These are phyloP conservation scores for Willowsia nigromaculata DNA, from an alignment of 2,888 invertebrate genomes.

Conservation along the genomic window DNA sequence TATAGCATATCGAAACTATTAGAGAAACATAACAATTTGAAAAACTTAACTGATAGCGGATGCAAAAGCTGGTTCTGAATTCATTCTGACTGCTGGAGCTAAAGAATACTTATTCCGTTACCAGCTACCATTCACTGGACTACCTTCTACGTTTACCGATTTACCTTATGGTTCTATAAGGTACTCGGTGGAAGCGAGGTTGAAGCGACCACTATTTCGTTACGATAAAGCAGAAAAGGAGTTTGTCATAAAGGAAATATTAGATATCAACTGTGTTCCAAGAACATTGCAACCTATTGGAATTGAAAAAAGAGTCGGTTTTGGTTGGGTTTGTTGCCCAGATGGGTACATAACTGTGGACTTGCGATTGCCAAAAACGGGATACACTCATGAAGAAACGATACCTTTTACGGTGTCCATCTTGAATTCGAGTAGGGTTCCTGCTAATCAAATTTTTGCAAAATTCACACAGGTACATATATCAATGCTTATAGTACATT, in stretches of 20 bases:
- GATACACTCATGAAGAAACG: constrained; percentile 6
- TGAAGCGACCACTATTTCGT: constrained; percentile 41
- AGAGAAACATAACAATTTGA: background rate
- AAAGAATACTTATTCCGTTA: constrained; percentile 6
- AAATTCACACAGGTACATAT: constrained; percentile 32
- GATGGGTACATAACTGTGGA: background rate
- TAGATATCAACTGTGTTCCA: constrained; percentile 42
- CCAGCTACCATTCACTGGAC: background rate
- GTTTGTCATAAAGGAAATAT: constrained; percentile 30
- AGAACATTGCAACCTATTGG: background rate
- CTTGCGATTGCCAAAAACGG: constrained; percentile 22
- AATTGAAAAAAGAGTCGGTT: background rate
- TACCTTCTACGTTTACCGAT: constrained; percentile 11
- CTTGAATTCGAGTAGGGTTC: background rate
- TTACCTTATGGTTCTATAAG: constrained; percentile 40
- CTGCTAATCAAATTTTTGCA: background rate
- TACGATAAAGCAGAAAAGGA: constrained; percentile 42
- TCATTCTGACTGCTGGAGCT: background rate
- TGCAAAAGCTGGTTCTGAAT: constrained; percentile 31
- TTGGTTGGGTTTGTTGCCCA: constrained; percentile 54
- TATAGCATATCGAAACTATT: background rate
- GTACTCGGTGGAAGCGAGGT: constrained; percentile 34
- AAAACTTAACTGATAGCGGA: constrained; percentile 1
- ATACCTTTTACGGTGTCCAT: constrained; percentile 15
- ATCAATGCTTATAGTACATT: background rate